Percentiles rank a stretch among this genome's conserved stretches.
Conservation (phyloP, 1,140 invertebrate species). For the Lepidotrigona ventralis region DNA sequence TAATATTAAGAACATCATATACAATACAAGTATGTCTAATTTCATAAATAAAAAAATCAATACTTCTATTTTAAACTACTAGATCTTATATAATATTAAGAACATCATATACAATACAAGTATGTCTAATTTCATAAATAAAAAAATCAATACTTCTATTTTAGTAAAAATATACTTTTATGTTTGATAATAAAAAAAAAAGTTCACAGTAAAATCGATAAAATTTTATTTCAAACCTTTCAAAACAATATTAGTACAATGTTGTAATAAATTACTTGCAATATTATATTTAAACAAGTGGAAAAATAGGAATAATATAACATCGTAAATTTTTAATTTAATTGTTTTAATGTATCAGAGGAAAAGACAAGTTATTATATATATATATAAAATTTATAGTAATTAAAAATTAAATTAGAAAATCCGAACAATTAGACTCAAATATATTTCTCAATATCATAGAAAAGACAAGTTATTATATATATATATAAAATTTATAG, state of each 20-base stretch:
- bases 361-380: conserved; percentile 34
- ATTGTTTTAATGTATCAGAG: background rate
- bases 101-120: background rate
- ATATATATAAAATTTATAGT: background rate
- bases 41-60: background rate
- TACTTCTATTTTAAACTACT: no score
- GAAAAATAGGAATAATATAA: background rate
- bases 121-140: background rate
- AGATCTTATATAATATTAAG: background rate
- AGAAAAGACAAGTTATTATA: conserved; percentile 29
- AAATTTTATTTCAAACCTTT: background rate
- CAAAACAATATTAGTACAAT: background rate
- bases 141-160: background rate
- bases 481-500: background rate
- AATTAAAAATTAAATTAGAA: background rate
- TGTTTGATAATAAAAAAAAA: background rate
- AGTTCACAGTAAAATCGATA: background rate
- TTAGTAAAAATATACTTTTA: background rate
- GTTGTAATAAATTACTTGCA: background rate
- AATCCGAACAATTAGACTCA: background rate
- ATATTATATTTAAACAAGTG: background rate
- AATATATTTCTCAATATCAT: background rate
- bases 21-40: background rate
- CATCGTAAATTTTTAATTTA: background rate
- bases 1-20: background rate